phyloP scores from a whole-genome alignment of 2,797 vertebrate species.

The Sebastes matsubarae region DNA sequence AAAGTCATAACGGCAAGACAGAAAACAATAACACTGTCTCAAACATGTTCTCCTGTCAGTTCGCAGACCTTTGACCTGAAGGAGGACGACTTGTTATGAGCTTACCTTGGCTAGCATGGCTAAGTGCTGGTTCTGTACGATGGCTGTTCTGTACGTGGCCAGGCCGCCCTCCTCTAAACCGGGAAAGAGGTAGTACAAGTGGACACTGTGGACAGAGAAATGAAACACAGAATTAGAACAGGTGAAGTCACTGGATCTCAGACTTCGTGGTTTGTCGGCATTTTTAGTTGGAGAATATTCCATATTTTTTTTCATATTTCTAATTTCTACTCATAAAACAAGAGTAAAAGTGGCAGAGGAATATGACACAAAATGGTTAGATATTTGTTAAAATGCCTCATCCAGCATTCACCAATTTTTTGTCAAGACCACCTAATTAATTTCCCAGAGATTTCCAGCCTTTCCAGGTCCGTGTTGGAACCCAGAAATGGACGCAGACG shows the following conservation, averaged over 20 bases:
- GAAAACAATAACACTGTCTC: conserved; percentile 52
- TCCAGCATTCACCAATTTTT: not conserved
- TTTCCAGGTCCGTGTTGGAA: conserved; percentile 31
- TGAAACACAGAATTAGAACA: not conserved
- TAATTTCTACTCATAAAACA: not conserved
- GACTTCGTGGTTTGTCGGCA: not conserved
- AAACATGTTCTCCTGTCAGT: conserved; percentile 25
- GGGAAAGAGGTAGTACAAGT: conserved; percentile 97
- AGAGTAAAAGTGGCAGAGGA: not conserved
- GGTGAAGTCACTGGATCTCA: not conserved
- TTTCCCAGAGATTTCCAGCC: conserved; percentile 24
- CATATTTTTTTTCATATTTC: not conserved
- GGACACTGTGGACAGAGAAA: conserved; percentile 84
- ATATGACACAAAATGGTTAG: not conserved
- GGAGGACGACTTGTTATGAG: not conserved
- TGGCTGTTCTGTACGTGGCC: conserved; percentile 97
- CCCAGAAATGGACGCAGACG: conserved; percentile 36
- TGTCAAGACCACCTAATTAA: conserved; percentile 32
- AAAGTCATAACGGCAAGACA: conserved; percentile 42
- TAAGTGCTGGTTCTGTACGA: conserved; percentile 98
- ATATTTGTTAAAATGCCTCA: not conserved
- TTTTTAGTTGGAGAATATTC: not conserved
- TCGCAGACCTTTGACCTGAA: conserved; percentile 20
- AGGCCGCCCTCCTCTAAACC: conserved; percentile 95
- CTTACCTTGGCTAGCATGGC: conserved; percentile 97